Percentiles rank a stretch among this genome's conserved stretches.
Evolutionary conservation across 2,797 vertebrate genomes (phyloP).

Genomic region (Premnoplex brunnescens): DNA sequence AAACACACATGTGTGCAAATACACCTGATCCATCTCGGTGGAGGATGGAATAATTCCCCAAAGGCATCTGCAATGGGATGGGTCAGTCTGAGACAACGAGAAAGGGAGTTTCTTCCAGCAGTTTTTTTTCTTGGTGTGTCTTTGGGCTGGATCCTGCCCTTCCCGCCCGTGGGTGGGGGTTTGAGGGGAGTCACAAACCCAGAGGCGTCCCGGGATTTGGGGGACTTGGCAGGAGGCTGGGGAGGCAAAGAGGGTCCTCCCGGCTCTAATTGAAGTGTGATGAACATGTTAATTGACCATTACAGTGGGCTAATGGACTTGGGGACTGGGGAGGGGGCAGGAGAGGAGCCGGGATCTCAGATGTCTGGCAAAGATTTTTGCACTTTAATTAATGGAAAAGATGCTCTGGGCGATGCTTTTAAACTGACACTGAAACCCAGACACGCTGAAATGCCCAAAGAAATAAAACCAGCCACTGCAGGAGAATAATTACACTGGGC

Average conservation of each 20-base stretch:
- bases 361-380: neutral
- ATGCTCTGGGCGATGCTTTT: neutral
- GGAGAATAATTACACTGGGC: neutral
- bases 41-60: neutral
- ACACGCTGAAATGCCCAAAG: neutral
- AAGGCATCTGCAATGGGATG: neutral
- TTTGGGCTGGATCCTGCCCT: neutral
- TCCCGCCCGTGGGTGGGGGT: neutral
- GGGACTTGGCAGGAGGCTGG: neutral
- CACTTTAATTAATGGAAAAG: neutral
- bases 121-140: neutral
- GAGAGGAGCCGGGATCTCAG: neutral
- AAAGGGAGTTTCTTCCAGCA: accelerated
- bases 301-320: neutral
- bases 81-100: neutral
- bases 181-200: neutral
- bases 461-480: neutral
- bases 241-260: neutral
- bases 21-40: neutral
- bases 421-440: neutral
- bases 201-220: neutral
- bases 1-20: neutral
- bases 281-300: neutral
- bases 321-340: neutral
- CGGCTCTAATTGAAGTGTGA: neutral